Conservation (phyloP, 1,140 invertebrate species). For the Chironomus striatipennis region DNA sequence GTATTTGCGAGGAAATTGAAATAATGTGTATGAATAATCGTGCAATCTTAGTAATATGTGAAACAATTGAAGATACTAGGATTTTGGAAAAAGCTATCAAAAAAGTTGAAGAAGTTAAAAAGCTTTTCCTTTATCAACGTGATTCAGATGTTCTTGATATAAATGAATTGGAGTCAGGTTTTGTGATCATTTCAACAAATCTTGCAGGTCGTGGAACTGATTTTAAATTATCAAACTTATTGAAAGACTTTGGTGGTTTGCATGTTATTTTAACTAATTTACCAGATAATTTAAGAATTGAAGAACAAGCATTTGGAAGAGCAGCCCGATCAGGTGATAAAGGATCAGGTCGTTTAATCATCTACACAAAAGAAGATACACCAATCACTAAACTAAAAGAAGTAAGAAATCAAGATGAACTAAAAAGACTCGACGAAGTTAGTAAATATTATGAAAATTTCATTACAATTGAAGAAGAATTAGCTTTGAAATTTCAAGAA, state of each 20-base stretch:
- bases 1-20: neutral
- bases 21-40: constrained; percentile 23
- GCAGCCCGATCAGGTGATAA: constrained; percentile 35
- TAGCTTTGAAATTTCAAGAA: constrained; percentile 26
- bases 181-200: constrained; percentile 40
- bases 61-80: constrained; percentile 32
- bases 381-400: constrained; percentile 25
- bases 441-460: constrained; percentile 26
- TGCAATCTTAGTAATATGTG: constrained; percentile 35
- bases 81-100: constrained; percentile 24
- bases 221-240: constrained; percentile 33
- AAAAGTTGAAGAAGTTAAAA: too few relatives aligned
- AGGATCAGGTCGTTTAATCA: constrained; percentile 33
- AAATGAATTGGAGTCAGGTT: constrained; percentile 25
- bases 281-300: constrained; percentile 36
- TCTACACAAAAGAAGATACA: constrained; percentile 22
- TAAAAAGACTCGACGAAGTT: constrained; percentile 27
- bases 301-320: constrained; percentile 39
- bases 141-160: constrained; percentile 29
- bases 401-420: constrained; percentile 25
- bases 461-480: constrained; percentile 27
- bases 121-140: constrained; percentile 28
- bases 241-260: constrained; percentile 35
- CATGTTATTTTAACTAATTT: constrained; percentile 39
- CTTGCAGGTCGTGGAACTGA: constrained; percentile 41